phyloP scores from a whole-genome alignment of 2,113 vertebrate genomes.

The Gavia stellata region DNA sequence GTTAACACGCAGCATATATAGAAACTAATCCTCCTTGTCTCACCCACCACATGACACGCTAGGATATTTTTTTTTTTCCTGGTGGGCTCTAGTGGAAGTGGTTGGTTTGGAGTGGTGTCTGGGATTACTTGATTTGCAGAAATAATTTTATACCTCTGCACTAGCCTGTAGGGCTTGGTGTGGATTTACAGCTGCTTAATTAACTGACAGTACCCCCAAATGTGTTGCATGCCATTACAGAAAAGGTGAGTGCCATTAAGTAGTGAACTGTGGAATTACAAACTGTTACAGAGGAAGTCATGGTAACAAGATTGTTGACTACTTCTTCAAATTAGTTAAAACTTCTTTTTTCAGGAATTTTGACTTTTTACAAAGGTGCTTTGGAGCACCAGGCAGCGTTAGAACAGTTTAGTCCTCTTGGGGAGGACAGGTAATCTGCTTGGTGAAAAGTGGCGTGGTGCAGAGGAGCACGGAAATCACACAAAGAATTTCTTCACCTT shows the following conservation, averaged over 20 bases:
- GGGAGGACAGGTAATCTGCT: background rate
- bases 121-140: background rate
- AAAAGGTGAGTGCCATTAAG: background rate
- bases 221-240: background rate
- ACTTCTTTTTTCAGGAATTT: background rate
- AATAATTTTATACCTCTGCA: background rate
- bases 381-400: fast-evolving
- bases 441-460: background rate
- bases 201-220: background rate
- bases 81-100: background rate
- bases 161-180: background rate
- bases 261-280: background rate
- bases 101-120: background rate
- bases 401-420: background rate
- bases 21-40: background rate
- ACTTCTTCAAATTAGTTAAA: background rate
- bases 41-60: background rate
- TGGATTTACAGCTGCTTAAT: background rate
- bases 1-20: background rate
- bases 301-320: background rate
- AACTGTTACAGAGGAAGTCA: background rate
- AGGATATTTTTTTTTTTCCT: background rate
- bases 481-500: background rate
- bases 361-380: background rate
- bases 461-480: background rate